These are phyloP conservation scores for Acipenser oxyrinchus DNA, from an alignment of 2,797 vertebrate species.

Conservation along the genomic window DNA sequence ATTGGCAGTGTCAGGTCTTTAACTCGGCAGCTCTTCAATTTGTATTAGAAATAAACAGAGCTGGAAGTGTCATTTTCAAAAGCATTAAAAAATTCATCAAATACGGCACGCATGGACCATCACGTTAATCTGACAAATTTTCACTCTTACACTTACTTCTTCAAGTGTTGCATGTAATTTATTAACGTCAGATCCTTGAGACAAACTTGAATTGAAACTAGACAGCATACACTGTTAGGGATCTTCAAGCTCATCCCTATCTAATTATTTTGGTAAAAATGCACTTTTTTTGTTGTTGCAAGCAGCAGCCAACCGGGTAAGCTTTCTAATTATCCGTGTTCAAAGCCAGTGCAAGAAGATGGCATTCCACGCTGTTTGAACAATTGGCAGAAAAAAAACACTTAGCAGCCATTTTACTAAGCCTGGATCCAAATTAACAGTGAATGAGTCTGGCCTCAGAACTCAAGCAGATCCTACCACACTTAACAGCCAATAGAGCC, in stretches of 20 bases:
- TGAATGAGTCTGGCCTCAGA: slow-evolving; percentile 26
- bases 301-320: slow-evolving; percentile 45
- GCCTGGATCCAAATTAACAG: slow-evolving; percentile 38
- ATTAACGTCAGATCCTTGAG: background rate
- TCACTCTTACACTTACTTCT: too few relatives aligned
- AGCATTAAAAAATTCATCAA: too few relatives aligned
- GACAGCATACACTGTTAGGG: slow-evolving; percentile 36
- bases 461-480: slow-evolving; percentile 31
- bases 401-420: slow-evolving; percentile 33
- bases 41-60: too few relatives aligned
- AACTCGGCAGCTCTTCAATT: too few relatives aligned
- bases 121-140: too few relatives aligned
- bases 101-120: too few relatives aligned
- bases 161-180: too few relatives aligned
- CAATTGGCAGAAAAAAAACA: slow-evolving; percentile 50
- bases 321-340: slow-evolving; percentile 51
- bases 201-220: slow-evolving; percentile 15
- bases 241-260: slow-evolving; percentile 40
- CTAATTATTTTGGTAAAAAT: slow-evolving; percentile 46
- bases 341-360: slow-evolving; percentile 37
- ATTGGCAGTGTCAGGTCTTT: too few relatives aligned
- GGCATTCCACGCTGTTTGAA: slow-evolving; percentile 37
- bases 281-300: slow-evolving; percentile 25
- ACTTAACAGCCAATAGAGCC: slow-evolving; percentile 16
- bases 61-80: too few relatives aligned